Evolutionary conservation across 2,797 vertebrate species (phyloP).

Genomic region (Paguma larvata): DNA sequence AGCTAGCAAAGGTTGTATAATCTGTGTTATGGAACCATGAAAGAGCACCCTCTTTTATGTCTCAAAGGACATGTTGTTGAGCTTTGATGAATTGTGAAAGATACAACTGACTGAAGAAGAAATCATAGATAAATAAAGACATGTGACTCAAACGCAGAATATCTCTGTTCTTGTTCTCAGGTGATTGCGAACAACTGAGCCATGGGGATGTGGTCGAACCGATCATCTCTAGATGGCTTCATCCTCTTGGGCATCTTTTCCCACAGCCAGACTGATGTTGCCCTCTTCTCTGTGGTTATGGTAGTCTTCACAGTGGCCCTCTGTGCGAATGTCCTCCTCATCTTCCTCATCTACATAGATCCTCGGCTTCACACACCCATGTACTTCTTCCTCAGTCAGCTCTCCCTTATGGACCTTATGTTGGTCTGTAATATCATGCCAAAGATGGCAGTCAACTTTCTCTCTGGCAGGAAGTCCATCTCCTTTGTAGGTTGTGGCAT

Average conservation of each 20-base stretch:
- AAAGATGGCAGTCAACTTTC: constrained; percentile 74
- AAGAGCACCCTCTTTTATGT: neutral
- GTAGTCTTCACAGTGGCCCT: constrained; percentile 59
- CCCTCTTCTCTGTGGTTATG: constrained; percentile 64
- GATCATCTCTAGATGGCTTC: constrained; percentile 60
- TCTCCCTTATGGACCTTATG: constrained; percentile 82
- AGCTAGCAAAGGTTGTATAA: neutral
- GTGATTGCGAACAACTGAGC: neutral
- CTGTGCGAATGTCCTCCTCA: constrained; percentile 71
- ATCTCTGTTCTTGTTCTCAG: constrained; percentile 47
- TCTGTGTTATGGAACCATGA: neutral
- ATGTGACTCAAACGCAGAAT: neutral
- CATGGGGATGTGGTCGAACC: constrained; percentile 45
- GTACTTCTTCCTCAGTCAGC: constrained; percentile 82
- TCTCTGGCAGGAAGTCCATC: constrained; percentile 68
- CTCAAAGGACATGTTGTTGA: neutral
- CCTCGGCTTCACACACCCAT: constrained; percentile 72
- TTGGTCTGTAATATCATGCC: constrained; percentile 75
- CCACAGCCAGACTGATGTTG: neutral
- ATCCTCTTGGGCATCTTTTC: constrained; percentile 77
- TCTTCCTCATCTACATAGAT: constrained; percentile 63
- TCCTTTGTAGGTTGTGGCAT: constrained; percentile 73
- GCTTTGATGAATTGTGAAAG: neutral
- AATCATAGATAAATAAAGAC: neutral
- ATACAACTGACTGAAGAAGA: neutral